These are phyloP conservation scores for Cyanistes caeruleus DNA, from an alignment of 2,113 vertebrate species.

Conservation along the genomic window DNA sequence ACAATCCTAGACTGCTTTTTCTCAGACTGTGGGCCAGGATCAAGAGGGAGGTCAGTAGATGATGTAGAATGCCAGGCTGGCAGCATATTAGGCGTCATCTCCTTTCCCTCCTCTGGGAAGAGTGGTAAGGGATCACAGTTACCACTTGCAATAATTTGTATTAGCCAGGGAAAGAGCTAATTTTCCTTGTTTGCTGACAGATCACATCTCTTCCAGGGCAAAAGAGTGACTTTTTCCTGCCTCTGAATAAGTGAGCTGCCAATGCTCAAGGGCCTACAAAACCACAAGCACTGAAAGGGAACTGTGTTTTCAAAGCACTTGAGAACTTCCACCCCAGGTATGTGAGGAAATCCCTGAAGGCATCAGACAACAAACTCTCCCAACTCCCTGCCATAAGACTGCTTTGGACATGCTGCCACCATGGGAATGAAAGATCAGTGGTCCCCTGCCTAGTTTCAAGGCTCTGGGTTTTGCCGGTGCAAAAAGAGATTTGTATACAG, in stretches of 20 bases:
- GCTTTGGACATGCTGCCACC: not conserved
- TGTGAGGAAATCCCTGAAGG: not conserved
- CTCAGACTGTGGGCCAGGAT: not conserved
- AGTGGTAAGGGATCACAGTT: not conserved
- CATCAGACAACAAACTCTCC: not conserved
- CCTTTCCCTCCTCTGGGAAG: not conserved
- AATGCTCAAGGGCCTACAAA: not conserved
- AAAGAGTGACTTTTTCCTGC: not conserved
- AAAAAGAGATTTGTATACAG: not conserved
- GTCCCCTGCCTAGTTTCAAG: not conserved
- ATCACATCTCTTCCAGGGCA: not conserved
- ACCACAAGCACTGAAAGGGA: not conserved
- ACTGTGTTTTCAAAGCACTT: not conserved
- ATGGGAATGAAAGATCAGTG: not conserved
- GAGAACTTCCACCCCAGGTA: fast-evolving
- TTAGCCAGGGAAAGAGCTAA: not conserved
- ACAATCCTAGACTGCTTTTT: not conserved
- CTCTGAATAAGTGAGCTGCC: not conserved
- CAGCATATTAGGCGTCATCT: not conserved
- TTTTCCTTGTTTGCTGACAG: not conserved
- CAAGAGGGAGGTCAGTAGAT: not conserved
- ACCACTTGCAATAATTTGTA: not conserved
- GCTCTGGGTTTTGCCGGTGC: not conserved
- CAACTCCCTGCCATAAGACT: not conserved
- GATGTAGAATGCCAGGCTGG: not conserved